Evolutionary conservation across 2,113 vertebrate species (phyloP).

Genomic region (Rhizomys pruinosus): DNA sequence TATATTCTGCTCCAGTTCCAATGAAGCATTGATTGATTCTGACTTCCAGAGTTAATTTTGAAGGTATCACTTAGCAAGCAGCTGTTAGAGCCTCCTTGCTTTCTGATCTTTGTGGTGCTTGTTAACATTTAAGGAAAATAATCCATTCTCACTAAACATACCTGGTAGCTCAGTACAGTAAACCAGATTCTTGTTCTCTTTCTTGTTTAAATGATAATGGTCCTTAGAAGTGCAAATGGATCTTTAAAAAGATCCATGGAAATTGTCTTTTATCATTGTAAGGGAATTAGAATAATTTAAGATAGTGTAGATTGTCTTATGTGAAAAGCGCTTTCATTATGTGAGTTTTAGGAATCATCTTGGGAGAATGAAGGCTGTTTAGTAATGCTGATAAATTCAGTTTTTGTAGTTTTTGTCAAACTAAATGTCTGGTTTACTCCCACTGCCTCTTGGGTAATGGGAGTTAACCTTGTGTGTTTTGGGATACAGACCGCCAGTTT

Average conservation of each 20-base stretch:
- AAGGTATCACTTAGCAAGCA: neutral
- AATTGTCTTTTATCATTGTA: neutral
- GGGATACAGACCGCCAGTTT: neutral
- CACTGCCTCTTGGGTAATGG: neutral
- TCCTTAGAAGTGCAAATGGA: neutral
- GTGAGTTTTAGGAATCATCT: slow-evolving; percentile 47
- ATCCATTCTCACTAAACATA: slow-evolving; percentile 23
- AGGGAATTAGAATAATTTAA: slow-evolving; percentile 43
- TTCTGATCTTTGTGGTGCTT: slow-evolving; percentile 11
- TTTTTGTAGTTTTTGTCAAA: neutral
- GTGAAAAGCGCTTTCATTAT: neutral
- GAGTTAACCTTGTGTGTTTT: slow-evolving; percentile 32
- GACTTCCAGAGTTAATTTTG: slow-evolving; percentile 36
- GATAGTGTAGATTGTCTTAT: neutral
- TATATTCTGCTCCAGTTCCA: slow-evolving; percentile 76
- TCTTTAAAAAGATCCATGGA: neutral
- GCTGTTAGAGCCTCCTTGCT: neutral
- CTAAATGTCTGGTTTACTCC: neutral
- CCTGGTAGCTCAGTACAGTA: neutral
- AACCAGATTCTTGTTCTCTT: neutral
- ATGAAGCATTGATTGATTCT: slow-evolving; percentile 69
- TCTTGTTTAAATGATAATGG: slow-evolving; percentile 44
- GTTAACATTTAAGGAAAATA: slow-evolving; percentile 23
- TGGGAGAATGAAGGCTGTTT: slow-evolving; percentile 19
- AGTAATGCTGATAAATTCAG: neutral